Base-by-base conservation (phyloP, 2,113 vertebrate genomes). In the Heteronetta atricapilla region DNA sequence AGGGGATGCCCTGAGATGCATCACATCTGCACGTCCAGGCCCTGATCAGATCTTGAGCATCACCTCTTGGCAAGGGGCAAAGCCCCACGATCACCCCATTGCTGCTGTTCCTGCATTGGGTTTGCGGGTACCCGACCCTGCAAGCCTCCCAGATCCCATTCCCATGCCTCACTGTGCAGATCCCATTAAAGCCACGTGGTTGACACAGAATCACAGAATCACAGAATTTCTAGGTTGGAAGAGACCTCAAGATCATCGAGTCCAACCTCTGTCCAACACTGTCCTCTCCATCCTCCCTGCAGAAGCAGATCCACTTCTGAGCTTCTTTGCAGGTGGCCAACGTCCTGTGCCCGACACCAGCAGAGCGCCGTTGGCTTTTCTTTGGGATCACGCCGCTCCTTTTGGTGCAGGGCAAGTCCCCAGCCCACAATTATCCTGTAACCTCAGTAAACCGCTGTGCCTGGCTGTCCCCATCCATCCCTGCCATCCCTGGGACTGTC, bases 141-240 rank as follows among this genome's bases (percentile, higher is more conserved):
- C 22, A 18, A 60, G 36, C 36, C 81, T 94, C 72, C 44, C 90
- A 42, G 0, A 18, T 58, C 10, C 17, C 66, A 11, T 8, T 80
- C 19, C 72, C 2, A 0, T 3, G 25, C 42, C 31, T 68, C 26
- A 2, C 18, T 0, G 0, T 0, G 3, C 63, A 38, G 68, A 22
- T 76, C 42, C 48, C 1, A 0, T 40, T 16, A 73, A 73, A 46
- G 48, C 48, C 3, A 10, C n/a, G 10, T 0, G 29, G 31, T 46
- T 3, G 7, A 68, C 72, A n/a, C n/a, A n/a, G n/a, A n/a, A n/a
- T n/a, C n/a, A n/a, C n/a, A n/a, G n/a, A n/a, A n/a, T n/a, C n/a
- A n/a, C n/a, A n/a, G n/a, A n/a, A n/a, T n/a, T n/a, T n/a, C n/a
- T n/a, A n/a, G n/a, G n/a, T n/a, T n/a, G n/a, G n/a, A n/a, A n/a